A percentile compares a stretch with the other conserved stretches of the same genome.
phyloP scores from a whole-genome alignment of 2,113 vertebrate genomes.

The Felis chaus region DNA sequence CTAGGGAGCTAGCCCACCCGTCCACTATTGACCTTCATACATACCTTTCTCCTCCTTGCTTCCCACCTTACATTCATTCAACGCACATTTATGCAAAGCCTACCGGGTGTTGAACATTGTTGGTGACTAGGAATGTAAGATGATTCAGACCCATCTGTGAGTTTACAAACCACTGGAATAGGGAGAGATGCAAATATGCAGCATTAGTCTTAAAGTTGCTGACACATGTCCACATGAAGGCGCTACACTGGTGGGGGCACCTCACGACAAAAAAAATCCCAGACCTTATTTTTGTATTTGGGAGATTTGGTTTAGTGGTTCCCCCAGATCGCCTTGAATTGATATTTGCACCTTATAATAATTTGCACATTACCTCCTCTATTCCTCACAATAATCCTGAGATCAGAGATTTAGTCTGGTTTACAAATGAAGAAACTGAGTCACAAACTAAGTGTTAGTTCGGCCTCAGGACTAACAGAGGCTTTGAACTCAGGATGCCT shows the following conservation, averaged over 20 bases:
- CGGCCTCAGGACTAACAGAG: background rate
- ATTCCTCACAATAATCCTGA: background rate
- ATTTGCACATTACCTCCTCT: background rate
- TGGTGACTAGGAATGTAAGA: background rate
- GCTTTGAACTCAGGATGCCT: background rate
- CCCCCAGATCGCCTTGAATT: background rate
- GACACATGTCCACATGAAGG: accelerated
- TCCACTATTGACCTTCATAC: background rate
- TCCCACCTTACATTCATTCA: background rate
- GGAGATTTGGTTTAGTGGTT: background rate
- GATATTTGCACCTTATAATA: background rate
- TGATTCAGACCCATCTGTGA: background rate
- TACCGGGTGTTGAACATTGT: background rate
- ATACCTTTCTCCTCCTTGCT: background rate
- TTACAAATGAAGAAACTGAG: slow-evolving; percentile 11
- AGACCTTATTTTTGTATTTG: background rate
- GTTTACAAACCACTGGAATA: background rate
- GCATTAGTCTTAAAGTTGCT: background rate
- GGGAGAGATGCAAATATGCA: background rate
- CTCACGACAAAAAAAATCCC: background rate
- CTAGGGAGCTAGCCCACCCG: background rate
- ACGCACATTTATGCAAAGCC: background rate
- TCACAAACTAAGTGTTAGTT: background rate
- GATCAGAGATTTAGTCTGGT: background rate
- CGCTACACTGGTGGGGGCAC: accelerated